Percentiles rank a stretch among this genome's conserved stretches.
Evolutionary conservation across 1,140 invertebrate genomes (phyloP).

Genomic region (Rhopalosiphum maidis): DNA sequence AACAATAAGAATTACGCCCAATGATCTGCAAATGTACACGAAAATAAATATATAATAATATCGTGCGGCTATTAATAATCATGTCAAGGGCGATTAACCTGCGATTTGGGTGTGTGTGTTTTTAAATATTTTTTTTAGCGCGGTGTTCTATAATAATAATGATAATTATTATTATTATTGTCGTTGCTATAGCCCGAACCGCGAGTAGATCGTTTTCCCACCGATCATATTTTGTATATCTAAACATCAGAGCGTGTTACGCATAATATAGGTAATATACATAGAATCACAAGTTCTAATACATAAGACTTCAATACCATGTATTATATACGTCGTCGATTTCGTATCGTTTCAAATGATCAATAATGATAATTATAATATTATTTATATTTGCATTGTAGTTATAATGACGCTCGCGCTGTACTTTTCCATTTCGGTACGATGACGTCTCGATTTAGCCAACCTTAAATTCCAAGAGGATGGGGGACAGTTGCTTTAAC

Average conservation of each 20-base stretch:
- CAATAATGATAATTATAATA: neutral
- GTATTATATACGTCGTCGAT: neutral
- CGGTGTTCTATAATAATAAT: conserved; percentile 28
- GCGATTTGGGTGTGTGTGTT: conserved; percentile 47
- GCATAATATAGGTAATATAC: neutral
- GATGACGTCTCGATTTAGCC: neutral
- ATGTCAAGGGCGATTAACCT: conserved; percentile 53
- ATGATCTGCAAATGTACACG: conserved; percentile 3
- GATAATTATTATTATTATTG: conserved; percentile 3
- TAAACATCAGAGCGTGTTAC: neutral
- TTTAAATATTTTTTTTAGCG: neutral
- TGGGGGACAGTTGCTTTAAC: too few relatives aligned
- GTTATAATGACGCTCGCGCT: neutral
- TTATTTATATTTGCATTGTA: neutral
- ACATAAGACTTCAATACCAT: too few relatives aligned
- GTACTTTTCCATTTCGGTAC: neutral
- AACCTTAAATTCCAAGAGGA: neutral
- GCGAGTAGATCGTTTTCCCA: neutral
- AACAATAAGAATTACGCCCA: conserved; percentile 28
- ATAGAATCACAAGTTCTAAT: neutral
- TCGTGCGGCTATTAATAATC: conserved; percentile 52
- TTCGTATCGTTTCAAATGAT: neutral
- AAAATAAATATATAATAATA: conserved; percentile 34
- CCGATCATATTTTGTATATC: neutral
- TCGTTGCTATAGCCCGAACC: neutral